A percentile compares a stretch with the other conserved stretches of the same genome.
Evolutionary conservation across 2,888 invertebrate genomes (phyloP).

Genomic region (Pyrochroa serraticornis): DNA sequence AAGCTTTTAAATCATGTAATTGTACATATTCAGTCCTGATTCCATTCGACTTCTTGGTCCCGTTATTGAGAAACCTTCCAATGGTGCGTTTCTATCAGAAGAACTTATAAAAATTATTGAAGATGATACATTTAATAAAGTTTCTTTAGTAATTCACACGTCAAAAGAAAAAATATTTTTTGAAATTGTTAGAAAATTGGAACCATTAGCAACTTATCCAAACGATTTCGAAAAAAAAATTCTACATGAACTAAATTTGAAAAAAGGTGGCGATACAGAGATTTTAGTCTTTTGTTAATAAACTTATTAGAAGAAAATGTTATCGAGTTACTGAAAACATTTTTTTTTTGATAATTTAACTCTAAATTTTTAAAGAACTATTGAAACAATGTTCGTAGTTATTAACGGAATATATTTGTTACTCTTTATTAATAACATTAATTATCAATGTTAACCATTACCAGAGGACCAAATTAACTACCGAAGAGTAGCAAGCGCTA

Average conservation of each 20-base stretch:
- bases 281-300: too few relatives aligned
- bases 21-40: slow-evolving; percentile 36
- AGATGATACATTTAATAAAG: slow-evolving; percentile 48
- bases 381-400: too few relatives aligned
- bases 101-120: slow-evolving; percentile 48
- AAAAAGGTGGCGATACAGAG: slow-evolving; percentile 38
- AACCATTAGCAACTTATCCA: slow-evolving; percentile 21
- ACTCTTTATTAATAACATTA: too few relatives aligned
- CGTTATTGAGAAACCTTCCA: slow-evolving; percentile 30
- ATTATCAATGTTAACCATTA: too few relatives aligned
- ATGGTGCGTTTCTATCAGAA: slow-evolving; percentile 34
- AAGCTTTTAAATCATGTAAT: neutral
- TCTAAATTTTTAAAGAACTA: too few relatives aligned
- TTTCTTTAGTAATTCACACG: slow-evolving; percentile 54
- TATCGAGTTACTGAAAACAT: too few relatives aligned
- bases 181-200: slow-evolving; percentile 42
- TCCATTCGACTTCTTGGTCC: slow-evolving; percentile 40
- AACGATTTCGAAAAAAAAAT: slow-evolving; percentile 40
- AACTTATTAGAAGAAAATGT: too few relatives aligned
- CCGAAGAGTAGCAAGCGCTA: too few relatives aligned
- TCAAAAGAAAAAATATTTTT: slow-evolving; percentile 52
- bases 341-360: too few relatives aligned
- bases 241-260: slow-evolving; percentile 41
- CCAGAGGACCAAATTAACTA: too few relatives aligned
- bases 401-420: too few relatives aligned